Evolutionary conservation across 2,888 invertebrate genomes (phyloP), one percentile per base, ranked within the genome.

Genomic region (Rhingia rostrata): DNA sequence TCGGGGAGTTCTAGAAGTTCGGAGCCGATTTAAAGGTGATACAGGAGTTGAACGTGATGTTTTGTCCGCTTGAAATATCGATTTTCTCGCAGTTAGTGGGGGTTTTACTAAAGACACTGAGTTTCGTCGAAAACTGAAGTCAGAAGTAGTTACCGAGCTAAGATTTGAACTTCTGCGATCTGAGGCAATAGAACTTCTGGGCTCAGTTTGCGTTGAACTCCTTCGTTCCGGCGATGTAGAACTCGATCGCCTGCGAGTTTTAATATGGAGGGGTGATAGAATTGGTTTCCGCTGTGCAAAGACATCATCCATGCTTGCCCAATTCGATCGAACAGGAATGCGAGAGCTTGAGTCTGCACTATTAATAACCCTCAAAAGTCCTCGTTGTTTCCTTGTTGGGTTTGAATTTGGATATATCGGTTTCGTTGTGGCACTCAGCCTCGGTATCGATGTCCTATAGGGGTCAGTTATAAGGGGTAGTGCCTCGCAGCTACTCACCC

Each of bases 111-210:
- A 69, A 43, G 89, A 85, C 10, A 88, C 69, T 2, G 90, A 89
- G 9, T 89, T 88, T 9, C 90, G 87, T 1, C 90, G 88, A 87
- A 90, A 91, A 75, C 91, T 91, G 51, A 91, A 90, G 53, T 91
- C 91, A 7, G 91, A 91, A 43, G 91, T 90, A 6, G 91, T 91
- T 0, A 91, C 84, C 4, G 90, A 89, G 66, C 91, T 91, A 3
- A 91, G 80, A 85, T 91, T 91, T 0, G 91, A 91, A 63, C 91
- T 91, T 54, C 91, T 88, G 14, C 91, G 79, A 79, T 91, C 90
- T 3, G 91, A 91, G 9, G 87, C 89, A 6, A 87, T 81, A 0
- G 87, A 87, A 58, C 87, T 87, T 69, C 87, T 63, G 0, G 86
- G 87, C 43, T 86, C 86, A 0, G 91, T 91, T 87, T 90, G 90